These are phyloP conservation scores for Castor canadensis DNA, from an alignment of 2,113 vertebrate species.

Conservation along the genomic window DNA sequence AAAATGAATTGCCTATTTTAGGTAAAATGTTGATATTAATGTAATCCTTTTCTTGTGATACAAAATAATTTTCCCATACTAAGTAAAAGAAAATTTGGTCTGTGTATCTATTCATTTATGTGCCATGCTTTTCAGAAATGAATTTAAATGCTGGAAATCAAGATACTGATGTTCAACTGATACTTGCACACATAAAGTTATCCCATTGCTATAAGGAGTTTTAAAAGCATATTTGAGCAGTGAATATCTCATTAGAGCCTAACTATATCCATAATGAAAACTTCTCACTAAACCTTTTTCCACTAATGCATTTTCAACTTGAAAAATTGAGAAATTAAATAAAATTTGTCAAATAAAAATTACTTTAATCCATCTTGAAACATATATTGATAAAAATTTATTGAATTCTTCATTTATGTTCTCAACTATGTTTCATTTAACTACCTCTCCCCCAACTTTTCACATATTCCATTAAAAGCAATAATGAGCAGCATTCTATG, in stretches of 20 bases:
- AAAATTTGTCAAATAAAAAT: constrained; percentile 74
- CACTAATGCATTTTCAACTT: constrained; percentile 69
- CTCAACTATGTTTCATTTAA: constrained; percentile 73
- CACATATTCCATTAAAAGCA: constrained; percentile 43
- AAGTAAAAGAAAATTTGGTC: neutral
- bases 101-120: neutral
- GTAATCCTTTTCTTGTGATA: neutral
- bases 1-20: neutral
- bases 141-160: neutral
- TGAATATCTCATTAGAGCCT: constrained; percentile 40
- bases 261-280: constrained; percentile 57
- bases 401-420: constrained; percentile 74
- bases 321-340: constrained; percentile 78
- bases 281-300: constrained; percentile 35
- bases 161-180: neutral
- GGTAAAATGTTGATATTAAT: neutral
- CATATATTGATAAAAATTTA: constrained; percentile 72
- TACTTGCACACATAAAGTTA: neutral
- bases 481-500: constrained; percentile 61
- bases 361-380: constrained; percentile 81
- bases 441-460: constrained; percentile 60
- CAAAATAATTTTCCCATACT: neutral
- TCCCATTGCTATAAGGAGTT: neutral
- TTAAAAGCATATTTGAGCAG: neutral
- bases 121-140: neutral